Percentiles rank a stretch among this genome's conserved stretches.
phyloP scores from a whole-genome alignment of 2,113 vertebrate species.

The Daboia siamensis region DNA sequence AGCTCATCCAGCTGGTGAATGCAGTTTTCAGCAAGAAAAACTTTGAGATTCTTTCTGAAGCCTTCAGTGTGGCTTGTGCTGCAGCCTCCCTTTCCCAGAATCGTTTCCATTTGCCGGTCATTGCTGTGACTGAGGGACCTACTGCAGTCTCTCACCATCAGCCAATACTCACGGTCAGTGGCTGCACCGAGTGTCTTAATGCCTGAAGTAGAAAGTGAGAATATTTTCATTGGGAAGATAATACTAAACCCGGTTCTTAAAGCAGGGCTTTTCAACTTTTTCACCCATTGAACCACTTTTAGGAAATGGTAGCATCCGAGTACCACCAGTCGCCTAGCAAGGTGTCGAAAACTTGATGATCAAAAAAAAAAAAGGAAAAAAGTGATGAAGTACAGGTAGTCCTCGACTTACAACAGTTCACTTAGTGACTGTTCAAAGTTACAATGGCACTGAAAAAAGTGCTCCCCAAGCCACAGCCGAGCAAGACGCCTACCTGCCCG shows the following conservation, averaged over 20 bases:
- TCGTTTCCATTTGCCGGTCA: conserved; percentile 86
- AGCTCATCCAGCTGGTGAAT: conserved; percentile 93
- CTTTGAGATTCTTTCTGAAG: conserved; percentile 87
- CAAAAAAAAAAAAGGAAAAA: no score
- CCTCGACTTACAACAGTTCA: no score
- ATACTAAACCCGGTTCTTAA: background rate
- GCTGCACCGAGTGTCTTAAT: background rate
- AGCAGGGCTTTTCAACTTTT: background rate
- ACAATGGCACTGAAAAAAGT: no score
- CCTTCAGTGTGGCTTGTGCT: conserved; percentile 87
- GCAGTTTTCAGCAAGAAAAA: conserved; percentile 96
- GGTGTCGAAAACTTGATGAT: no score
- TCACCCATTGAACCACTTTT: no score
- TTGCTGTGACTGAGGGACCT: conserved; percentile 80
- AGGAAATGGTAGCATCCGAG: no score
- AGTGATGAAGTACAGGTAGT: no score
- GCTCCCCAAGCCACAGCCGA: no score
- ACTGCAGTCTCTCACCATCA: conserved; percentile 88
- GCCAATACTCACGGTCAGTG: conserved; percentile 80
- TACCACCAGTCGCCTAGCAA: no score
- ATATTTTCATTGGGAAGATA: background rate
- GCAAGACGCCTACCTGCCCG: no score
- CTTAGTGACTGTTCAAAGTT: no score
- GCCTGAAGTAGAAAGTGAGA: background rate
- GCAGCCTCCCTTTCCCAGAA: conserved; percentile 84